Percentiles rank a stretch among this genome's conserved stretches.
Evolutionary conservation across 2,888 invertebrate genomes (phyloP).

Genomic region (Idaea biselata): DNA sequence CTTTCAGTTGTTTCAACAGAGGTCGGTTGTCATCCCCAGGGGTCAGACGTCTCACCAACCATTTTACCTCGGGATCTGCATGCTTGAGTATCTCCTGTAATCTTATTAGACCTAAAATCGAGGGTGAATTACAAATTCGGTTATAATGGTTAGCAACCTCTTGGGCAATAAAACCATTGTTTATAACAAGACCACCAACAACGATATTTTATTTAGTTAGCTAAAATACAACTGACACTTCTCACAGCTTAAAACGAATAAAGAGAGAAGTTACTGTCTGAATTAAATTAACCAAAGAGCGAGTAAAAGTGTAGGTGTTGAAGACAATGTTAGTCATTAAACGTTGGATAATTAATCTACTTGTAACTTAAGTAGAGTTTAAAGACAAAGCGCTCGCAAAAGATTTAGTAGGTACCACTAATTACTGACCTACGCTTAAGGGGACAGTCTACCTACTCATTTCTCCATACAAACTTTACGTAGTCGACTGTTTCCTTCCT

Average conservation of each 20-base stretch:
- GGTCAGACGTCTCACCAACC: constrained; percentile 84
- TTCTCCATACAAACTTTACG: no score
- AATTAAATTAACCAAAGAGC: not conserved
- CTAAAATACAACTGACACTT: not conserved
- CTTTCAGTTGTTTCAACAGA: constrained; percentile 87
- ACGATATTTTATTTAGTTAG: not conserved
- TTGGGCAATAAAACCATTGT: not conserved
- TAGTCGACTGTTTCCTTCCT: no score
- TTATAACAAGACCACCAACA: not conserved
- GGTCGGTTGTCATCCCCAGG: constrained; percentile 81
- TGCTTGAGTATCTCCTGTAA: constrained; percentile 90
- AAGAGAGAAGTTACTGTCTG: not conserved
- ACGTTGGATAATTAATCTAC: not conserved
- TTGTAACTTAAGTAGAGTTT: not conserved
- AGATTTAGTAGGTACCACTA: not conserved
- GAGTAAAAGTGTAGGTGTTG: not conserved
- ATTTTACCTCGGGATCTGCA: constrained; percentile 84
- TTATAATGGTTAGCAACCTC: not conserved
- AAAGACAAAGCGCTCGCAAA: not conserved
- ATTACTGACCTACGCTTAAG: not conserved
- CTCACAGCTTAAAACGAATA: not conserved
- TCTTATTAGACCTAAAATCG: constrained; percentile 82
- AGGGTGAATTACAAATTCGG: not conserved
- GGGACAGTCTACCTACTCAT: no score
- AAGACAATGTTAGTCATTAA: not conserved